phyloP scores from a whole-genome alignment of 2,113 vertebrate species.

The human (Homo sapiens) region GRCh38 chr12:130319501-130320000 shows the following conservation, averaged over 20 bases:
- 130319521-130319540: not conserved
- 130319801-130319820: conserved; percentile 10
- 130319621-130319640: conserved; percentile 37
- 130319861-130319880: conserved; percentile 68
- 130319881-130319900: not conserved
- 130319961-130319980: not conserved
- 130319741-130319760: conserved; percentile 28
- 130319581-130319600: not conserved
- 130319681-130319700: conserved; percentile 67
- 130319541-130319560: not conserved
- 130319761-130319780: conserved; percentile 34
- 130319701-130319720: conserved; percentile 70
- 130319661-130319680: conserved; percentile 73
- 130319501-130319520: not conserved
- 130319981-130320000: not conserved
- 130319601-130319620: not conserved
- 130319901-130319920: not conserved
- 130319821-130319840: not conserved
- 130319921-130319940: not conserved
- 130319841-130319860: not conserved
- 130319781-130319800: conserved; percentile 48
- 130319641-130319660: conserved; percentile 54
- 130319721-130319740: conserved; percentile 74
- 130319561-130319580: not conserved
- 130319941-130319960: accelerated